phyloP scores from a whole-genome alignment of 2,113 vertebrate species.

The Panurus biarmicus region DNA sequence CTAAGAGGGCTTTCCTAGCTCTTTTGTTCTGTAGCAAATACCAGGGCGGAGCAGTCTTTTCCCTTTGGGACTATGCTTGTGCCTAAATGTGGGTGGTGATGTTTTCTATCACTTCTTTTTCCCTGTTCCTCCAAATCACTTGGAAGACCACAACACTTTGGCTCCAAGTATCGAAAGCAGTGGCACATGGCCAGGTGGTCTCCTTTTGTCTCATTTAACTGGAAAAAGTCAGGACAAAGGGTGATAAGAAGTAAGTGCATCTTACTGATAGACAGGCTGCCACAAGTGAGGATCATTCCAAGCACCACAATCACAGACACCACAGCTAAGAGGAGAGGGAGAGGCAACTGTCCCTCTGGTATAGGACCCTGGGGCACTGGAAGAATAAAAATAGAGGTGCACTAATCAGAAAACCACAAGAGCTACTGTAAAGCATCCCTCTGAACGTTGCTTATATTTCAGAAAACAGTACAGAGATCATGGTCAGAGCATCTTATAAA shows the following conservation, averaged over 20 bases:
- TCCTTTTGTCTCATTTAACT: background rate
- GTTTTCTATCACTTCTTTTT: background rate
- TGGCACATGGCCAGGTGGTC: background rate
- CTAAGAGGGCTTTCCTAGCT: background rate
- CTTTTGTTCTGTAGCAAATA: background rate
- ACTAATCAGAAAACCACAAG: background rate
- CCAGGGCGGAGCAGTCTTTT: background rate
- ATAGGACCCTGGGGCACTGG: slow-evolving; percentile 47
- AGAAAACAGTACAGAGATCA: background rate
- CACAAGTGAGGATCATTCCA: slow-evolving; percentile 77
- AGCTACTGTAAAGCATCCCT: background rate
- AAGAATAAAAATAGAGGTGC: background rate
- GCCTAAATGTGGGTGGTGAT: background rate
- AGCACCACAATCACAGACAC: slow-evolving; percentile 77
- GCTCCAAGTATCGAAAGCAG: background rate
- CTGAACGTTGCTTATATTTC: background rate
- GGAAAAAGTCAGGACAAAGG: background rate
- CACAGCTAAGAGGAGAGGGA: slow-evolving; percentile 80
- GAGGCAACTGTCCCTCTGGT: slow-evolving; percentile 69
- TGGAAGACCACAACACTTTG: background rate
- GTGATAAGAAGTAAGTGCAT: background rate
- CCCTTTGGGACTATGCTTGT: background rate
- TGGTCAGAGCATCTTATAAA: background rate
- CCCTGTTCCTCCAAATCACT: background rate
- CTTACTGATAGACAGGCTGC: slow-evolving; percentile 85